Conservation (phyloP, 2,113 vertebrate genomes). For the Psittacula cyanocephala region DNA sequence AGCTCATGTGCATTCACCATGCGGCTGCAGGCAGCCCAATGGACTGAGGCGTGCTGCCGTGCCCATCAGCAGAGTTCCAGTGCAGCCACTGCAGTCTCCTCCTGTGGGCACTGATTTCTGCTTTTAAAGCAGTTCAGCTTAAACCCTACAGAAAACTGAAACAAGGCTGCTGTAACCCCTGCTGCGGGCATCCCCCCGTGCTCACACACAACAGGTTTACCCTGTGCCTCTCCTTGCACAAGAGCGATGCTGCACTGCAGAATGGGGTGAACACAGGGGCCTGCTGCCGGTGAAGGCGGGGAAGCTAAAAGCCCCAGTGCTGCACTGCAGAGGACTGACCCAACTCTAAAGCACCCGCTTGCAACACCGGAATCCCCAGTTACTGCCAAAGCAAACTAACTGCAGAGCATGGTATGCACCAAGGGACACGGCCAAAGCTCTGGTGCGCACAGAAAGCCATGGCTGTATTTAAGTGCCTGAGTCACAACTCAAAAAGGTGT, state of each 20-base stretch:
- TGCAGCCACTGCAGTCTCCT: neutral
- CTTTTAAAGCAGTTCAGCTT: neutral
- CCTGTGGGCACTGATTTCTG: neutral
- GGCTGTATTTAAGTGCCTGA: neutral
- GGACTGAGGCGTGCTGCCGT: accelerated
- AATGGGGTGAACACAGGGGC: accelerated
- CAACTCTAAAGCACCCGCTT: neutral
- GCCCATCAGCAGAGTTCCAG: accelerated
- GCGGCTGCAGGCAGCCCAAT: accelerated
- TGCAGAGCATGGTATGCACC: neutral
- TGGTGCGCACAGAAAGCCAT: accelerated
- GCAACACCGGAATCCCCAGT: neutral
- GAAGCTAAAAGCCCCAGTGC: neutral
- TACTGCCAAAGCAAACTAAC: neutral
- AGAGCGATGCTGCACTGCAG: accelerated
- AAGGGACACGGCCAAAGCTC: accelerated
- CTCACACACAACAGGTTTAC: neutral
- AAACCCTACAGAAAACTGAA: neutral
- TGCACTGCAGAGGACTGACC: neutral
- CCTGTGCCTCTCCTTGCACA: accelerated
- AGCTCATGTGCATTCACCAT: neutral
- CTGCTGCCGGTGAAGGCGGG: neutral
- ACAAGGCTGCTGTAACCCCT: neutral
- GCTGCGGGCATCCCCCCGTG: neutral
- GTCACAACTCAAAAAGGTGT: neutral